These are phyloP conservation scores for Eristalinus aeneus DNA, from an alignment of 2,888 invertebrate species.

Conservation along the genomic window DNA sequence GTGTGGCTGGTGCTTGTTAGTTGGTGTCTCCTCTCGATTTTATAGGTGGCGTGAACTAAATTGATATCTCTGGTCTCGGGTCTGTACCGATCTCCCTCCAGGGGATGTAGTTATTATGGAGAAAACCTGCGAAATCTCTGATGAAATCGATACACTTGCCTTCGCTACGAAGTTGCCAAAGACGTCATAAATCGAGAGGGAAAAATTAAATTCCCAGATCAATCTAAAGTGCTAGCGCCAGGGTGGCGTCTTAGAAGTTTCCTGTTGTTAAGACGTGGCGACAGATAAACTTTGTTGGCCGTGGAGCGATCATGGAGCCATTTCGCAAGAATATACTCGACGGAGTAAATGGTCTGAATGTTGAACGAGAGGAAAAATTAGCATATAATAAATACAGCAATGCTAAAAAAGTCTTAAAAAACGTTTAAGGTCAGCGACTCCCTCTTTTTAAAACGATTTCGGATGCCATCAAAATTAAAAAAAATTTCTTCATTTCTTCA, in stretches of 20 bases:
- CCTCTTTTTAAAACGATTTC: too few species aligned
- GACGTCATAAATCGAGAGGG: neutral
- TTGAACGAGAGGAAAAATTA: too few species aligned
- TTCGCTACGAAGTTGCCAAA: neutral
- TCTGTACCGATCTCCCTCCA: neutral
- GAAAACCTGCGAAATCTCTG: neutral
- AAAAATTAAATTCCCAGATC: neutral
- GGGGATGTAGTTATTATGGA: neutral
- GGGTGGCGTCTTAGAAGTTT: neutral
- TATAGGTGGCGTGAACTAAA: too few species aligned
- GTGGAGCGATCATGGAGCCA: neutral
- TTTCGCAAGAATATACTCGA: neutral
- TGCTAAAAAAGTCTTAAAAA: too few species aligned
- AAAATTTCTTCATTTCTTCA: too few species aligned
- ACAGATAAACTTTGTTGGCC: neutral
- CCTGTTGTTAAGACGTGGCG: neutral
- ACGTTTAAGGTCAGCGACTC: too few species aligned
- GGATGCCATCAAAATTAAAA: too few species aligned
- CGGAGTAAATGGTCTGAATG: too few species aligned
- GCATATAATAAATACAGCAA: too few species aligned
- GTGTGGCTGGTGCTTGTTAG: constrained; percentile 24
- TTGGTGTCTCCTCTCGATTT: neutral
- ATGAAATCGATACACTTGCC: neutral
- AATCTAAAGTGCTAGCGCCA: neutral
- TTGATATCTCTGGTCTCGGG: neutral